Percentiles rank a stretch among this genome's conserved stretches.
Evolutionary conservation across 2,113 vertebrate genomes (phyloP).

Genomic region (Nyctereutes procyonoides): DNA sequence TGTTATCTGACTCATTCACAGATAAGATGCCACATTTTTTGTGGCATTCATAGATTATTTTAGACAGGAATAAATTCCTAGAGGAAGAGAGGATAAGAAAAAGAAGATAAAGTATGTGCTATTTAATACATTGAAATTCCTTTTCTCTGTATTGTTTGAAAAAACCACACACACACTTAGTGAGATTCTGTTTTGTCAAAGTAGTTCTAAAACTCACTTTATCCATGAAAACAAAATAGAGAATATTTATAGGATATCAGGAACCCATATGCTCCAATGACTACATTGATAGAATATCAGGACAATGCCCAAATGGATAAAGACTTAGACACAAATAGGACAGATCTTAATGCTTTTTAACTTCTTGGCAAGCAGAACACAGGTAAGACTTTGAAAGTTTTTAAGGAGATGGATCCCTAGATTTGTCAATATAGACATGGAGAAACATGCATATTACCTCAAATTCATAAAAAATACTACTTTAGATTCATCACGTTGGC

Average conservation of each 20-base stretch:
- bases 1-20: constrained; percentile 49
- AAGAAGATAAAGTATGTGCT: constrained; percentile 23
- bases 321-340: neutral
- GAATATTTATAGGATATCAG: neutral
- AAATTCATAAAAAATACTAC: neutral
- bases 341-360: neutral
- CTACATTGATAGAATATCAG: neutral
- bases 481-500: neutral
- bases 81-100: constrained; percentile 30
- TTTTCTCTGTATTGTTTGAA: neutral
- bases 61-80: constrained; percentile 63
- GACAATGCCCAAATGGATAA: neutral
- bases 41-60: constrained; percentile 51
- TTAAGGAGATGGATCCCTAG: neutral
- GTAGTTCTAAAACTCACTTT: neutral
- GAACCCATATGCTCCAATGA: neutral
- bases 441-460: neutral
- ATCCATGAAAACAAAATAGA: neutral
- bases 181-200: neutral
- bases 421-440: neutral
- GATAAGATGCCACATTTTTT: constrained; percentile 64
- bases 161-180: neutral
- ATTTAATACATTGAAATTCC: neutral
- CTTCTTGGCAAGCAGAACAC: neutral
- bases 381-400: constrained; percentile 3